phyloP scores from a whole-genome alignment of 2,888 invertebrate genomes.

The Dexiosoma caninum region DNA sequence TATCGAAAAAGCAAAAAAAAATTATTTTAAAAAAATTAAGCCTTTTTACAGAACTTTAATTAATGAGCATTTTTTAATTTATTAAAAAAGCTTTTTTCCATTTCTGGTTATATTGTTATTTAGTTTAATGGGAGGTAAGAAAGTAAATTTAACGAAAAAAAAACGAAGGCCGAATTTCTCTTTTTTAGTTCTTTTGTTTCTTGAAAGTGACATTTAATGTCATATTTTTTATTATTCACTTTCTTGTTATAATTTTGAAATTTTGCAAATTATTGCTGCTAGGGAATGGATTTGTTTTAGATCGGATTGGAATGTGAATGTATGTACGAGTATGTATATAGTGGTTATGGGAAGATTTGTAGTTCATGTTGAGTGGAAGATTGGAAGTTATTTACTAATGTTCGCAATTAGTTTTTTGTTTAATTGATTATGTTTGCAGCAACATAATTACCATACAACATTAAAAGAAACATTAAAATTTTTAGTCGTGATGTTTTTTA shows the following conservation, averaged over 20 bases:
- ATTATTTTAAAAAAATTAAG: conserved; percentile 32
- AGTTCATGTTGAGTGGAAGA: conserved; percentile 27
- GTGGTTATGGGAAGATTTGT: conserved; percentile 19
- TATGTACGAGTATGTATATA: too few species aligned
- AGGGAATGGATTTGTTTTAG: too few species aligned
- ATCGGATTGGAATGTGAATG: neutral
- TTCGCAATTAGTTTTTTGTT: conserved; percentile 53
- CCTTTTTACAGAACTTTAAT: neutral
- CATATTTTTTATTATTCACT: neutral
- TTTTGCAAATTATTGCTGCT: neutral
- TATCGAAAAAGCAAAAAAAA: conserved; percentile 26
- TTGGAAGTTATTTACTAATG: conserved; percentile 59
- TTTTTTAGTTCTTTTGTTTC: neutral
- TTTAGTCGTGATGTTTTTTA: conserved; percentile 64
- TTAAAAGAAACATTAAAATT: conserved; percentile 49
- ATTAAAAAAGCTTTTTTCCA: conserved; percentile 14
- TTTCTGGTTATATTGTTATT: neutral
- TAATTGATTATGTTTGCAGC: conserved; percentile 21
- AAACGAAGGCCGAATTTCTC: conserved; percentile 14
- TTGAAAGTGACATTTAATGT: neutral
- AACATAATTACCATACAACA: conserved; percentile 50
- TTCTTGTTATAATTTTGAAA: neutral
- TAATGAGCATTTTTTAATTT: conserved; percentile 1
- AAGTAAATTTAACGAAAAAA: neutral
- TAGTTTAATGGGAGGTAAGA: neutral